Conservation (phyloP, 1,140 invertebrate genomes). For the Diorhabda sublineata region DNA sequence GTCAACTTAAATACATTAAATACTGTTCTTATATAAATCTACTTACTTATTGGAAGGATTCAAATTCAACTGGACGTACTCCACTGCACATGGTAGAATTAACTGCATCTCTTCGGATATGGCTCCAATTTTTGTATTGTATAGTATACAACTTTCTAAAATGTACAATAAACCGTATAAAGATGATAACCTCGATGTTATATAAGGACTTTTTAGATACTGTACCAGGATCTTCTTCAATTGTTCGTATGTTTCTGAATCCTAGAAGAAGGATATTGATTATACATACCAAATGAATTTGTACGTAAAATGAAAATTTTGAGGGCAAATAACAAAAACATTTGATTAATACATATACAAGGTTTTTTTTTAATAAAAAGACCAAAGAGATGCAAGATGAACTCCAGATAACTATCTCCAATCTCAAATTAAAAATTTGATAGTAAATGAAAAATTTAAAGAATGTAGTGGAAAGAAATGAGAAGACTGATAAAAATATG, state of each 20-base stretch:
- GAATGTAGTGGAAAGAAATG: too few relatives aligned
- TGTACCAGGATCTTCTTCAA: conserved; percentile 61
- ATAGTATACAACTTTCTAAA: conserved; percentile 60
- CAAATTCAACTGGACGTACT: conserved; percentile 67
- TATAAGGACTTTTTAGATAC: conserved; percentile 61
- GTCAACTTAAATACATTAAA: neutral
- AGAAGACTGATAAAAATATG: too few relatives aligned
- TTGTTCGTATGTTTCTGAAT: conserved; percentile 56
- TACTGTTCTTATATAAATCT: neutral
- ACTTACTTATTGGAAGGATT: conserved; percentile 53
- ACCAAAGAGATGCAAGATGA: too few relatives aligned
- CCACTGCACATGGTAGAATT: conserved; percentile 60
- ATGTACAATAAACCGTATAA: conserved; percentile 75
- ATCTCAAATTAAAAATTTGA: too few relatives aligned
- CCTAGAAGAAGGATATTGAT: conserved; percentile 37
- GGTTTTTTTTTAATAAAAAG: too few relatives aligned
- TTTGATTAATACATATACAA: too few relatives aligned
- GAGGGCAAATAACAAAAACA: too few relatives aligned
- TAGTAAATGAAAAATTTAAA: too few relatives aligned
- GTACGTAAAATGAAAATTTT: too few relatives aligned
- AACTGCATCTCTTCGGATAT: conserved; percentile 57
- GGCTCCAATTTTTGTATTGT: conserved; percentile 53
- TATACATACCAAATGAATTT: too few relatives aligned
- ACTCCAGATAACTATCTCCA: too few relatives aligned
- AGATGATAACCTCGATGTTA: conserved; percentile 63